Conservation (phyloP, 2,888 invertebrate species). For the Marasmarcha lunaedactyla region DNA sequence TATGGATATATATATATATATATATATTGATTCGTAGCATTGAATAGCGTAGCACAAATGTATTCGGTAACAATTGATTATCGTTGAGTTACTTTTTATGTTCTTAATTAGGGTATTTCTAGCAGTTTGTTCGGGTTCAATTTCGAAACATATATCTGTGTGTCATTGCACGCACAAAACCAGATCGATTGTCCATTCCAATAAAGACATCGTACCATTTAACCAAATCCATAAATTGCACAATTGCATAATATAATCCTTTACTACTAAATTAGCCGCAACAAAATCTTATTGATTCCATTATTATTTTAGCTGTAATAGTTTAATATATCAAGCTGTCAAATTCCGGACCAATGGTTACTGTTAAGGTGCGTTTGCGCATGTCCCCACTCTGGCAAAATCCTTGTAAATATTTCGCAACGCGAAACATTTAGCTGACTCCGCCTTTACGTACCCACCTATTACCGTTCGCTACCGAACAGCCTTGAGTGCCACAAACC, state of each 20-base stretch:
- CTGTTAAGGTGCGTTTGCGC: constrained; percentile 40
- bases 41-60: too few relatives aligned
- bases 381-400: constrained; percentile 48
- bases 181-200: too few relatives aligned
- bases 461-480: constrained; percentile 60
- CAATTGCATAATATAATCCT: constrained; percentile 18
- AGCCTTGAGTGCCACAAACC: constrained; percentile 56
- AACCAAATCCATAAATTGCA: constrained; percentile 14
- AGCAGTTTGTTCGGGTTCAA: too few relatives aligned
- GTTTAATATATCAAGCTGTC: constrained; percentile 58
- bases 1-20: too few relatives aligned
- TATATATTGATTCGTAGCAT: too few relatives aligned
- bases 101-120: too few relatives aligned
- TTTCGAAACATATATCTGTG: too few relatives aligned
- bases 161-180: too few relatives aligned
- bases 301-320: constrained; percentile 29
- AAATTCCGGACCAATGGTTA: constrained; percentile 57
- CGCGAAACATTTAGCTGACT: constrained; percentile 23
- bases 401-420: constrained; percentile 44
- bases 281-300: constrained; percentile 31
- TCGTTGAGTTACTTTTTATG: too few relatives aligned
- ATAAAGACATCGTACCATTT: constrained; percentile 8
- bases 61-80: too few relatives aligned
- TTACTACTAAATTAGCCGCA: constrained; percentile 22
- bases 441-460: constrained; percentile 57